phyloP scores from a whole-genome alignment of 2,888 invertebrate species.

The Agonopterix arenella region DNA sequence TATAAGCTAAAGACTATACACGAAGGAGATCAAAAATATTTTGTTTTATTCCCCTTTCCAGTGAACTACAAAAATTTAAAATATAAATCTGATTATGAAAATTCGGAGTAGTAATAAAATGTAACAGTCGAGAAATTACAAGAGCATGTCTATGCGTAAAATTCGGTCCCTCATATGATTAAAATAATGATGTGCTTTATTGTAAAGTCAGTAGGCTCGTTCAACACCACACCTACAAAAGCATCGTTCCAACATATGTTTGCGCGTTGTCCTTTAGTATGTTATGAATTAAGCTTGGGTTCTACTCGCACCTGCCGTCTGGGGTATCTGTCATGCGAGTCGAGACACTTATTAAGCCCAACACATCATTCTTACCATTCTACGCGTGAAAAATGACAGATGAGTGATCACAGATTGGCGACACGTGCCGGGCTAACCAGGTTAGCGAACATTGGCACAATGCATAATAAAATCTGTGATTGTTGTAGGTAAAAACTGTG shows the following conservation, averaged over 20 bases:
- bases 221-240: neutral
- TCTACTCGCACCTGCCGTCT: slow-evolving; percentile 40
- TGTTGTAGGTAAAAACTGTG: neutral
- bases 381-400: slow-evolving; percentile 21
- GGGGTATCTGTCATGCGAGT: slow-evolving; percentile 61
- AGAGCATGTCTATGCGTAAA: too few species aligned
- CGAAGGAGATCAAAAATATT: too few species aligned
- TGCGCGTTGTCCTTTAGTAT: slow-evolving; percentile 16
- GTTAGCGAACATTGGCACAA: slow-evolving; percentile 11
- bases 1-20: too few species aligned
- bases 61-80: too few species aligned
- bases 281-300: neutral
- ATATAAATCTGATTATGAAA: too few species aligned
- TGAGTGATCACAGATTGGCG: slow-evolving; percentile 10
- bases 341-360: slow-evolving; percentile 64
- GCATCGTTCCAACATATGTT: neutral
- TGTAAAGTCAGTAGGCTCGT: neutral
- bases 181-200: too few species aligned
- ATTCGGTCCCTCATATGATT: too few species aligned
- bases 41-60: too few species aligned
- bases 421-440: slow-evolving; percentile 17
- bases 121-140: too few species aligned
- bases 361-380: slow-evolving; percentile 32
- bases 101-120: too few species aligned
- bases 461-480: slow-evolving; percentile 2